Conservation (phyloP, 2,113 vertebrate species). For the Cynopterus brachyotis region DNA sequence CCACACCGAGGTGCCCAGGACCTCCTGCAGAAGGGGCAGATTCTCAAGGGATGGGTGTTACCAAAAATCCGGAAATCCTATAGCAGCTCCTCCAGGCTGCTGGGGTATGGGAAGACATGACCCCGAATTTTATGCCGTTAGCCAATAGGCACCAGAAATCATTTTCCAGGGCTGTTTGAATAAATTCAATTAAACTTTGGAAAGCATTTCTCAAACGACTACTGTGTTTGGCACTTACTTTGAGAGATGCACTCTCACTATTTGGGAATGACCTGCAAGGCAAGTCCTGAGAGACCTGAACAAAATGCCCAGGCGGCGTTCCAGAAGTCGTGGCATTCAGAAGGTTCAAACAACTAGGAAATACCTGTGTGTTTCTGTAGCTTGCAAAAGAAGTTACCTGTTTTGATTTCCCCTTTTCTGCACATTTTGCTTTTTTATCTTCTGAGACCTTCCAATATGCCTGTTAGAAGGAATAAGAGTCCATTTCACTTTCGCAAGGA, state of each 20-base stretch:
- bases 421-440: constrained; percentile 88
- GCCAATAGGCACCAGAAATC: not conserved
- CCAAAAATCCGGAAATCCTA: not conserved
- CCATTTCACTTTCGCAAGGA: not conserved
- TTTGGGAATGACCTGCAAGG: not conserved
- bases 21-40: not conserved
- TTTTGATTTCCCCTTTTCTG: constrained; percentile 95
- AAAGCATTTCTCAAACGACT: not conserved
- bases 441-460: constrained; percentile 92
- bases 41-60: not conserved
- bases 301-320: fast-evolving
- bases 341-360: not conserved
- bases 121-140: not conserved
- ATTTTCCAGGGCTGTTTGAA: not conserved
- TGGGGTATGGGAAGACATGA: fast-evolving
- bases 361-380: not conserved
- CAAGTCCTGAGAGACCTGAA: fast-evolving
- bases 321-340: fast-evolving
- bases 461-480: constrained; percentile 78
- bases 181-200: not conserved
- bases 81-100: fast-evolving
- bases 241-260: fast-evolving
- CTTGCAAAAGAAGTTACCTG: constrained; percentile 85
- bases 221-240: fast-evolving
- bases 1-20: fast-evolving